These are phyloP conservation scores for Ptychoptera albimana DNA, from an alignment of 2,888 invertebrate species.

Conservation along the genomic window DNA sequence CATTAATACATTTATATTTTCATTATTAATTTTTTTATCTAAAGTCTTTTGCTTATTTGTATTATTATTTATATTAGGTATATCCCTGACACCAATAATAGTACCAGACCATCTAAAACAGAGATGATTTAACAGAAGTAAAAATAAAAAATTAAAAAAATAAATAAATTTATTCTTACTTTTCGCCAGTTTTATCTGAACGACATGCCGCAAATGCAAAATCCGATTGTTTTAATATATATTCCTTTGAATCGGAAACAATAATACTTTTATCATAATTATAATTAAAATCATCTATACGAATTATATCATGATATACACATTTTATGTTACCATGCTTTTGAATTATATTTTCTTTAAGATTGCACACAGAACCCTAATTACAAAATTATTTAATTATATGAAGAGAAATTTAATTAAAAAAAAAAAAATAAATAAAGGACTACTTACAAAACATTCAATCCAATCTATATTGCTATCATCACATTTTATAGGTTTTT, in stretches of 20 bases:
- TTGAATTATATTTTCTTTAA: slow-evolving; percentile 23
- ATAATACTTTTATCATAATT: slow-evolving; percentile 35
- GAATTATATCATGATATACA: slow-evolving; percentile 50
- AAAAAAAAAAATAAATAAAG: not conserved
- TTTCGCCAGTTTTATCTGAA: slow-evolving; percentile 22
- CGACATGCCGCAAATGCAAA: slow-evolving; percentile 52
- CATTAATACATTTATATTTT: slow-evolving; percentile 52
- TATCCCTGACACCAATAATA: slow-evolving; percentile 37
- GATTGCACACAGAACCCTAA: slow-evolving; percentile 27
- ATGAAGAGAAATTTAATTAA: not conserved
- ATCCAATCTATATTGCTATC: slow-evolving; percentile 55
- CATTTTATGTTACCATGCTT: slow-evolving; percentile 30
- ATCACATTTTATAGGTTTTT: slow-evolving; percentile 45
- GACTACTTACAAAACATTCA: slow-evolving; percentile 41
- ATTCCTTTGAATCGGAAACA: slow-evolving; percentile 34
- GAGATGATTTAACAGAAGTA: not conserved
- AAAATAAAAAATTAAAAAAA: not conserved
- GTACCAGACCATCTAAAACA: no score
- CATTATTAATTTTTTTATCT: slow-evolving; percentile 28
- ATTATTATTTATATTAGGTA: slow-evolving; percentile 17
- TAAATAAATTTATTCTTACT: slow-evolving; percentile 15
- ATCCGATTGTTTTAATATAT: slow-evolving; percentile 48
- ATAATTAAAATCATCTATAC: slow-evolving; percentile 45
- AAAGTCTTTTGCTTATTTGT: no score
- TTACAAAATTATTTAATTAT: not conserved